A percentile compares a stretch with the other conserved stretches of the same genome.
Evolutionary conservation across 2,113 vertebrate species (phyloP).

Genomic region (Dendrocopos noguchii): DNA sequence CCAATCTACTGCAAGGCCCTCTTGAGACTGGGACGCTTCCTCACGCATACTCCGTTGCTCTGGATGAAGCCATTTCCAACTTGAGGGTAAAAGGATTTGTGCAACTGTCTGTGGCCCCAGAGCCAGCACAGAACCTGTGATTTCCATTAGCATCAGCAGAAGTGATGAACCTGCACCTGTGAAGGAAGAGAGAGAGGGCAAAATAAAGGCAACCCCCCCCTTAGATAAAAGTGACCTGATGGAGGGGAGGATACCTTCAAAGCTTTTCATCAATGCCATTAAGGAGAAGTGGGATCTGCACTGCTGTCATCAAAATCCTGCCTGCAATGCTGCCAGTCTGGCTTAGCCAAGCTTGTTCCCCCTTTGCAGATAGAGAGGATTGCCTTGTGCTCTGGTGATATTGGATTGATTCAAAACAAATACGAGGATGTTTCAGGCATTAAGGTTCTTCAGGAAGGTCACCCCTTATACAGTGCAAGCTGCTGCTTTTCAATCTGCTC

Average conservation of each 20-base stretch:
- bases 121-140: background rate
- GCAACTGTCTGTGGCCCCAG: background rate
- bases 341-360: background rate
- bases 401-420: conserved; percentile 33
- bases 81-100: background rate
- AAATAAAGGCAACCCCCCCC: background rate
- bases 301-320: background rate
- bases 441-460: conserved; percentile 11
- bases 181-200: background rate
- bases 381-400: conserved; percentile 3
- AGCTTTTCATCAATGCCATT: conserved; percentile 42
- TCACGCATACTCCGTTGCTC: background rate
- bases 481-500: conserved; percentile 9
- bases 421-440: conserved; percentile 26
- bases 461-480: background rate
- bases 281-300: background rate
- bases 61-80: background rate
- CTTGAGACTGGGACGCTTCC: background rate
- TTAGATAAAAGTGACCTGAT: background rate
- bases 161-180: background rate
- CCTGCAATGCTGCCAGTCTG: background rate
- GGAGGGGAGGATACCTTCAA: background rate
- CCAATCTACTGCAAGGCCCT: background rate
- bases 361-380: background rate
- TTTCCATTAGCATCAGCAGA: background rate